phyloP scores from a whole-genome alignment of 2,797 vertebrate genomes.

The Cryptoblepharus egeriae region DNA sequence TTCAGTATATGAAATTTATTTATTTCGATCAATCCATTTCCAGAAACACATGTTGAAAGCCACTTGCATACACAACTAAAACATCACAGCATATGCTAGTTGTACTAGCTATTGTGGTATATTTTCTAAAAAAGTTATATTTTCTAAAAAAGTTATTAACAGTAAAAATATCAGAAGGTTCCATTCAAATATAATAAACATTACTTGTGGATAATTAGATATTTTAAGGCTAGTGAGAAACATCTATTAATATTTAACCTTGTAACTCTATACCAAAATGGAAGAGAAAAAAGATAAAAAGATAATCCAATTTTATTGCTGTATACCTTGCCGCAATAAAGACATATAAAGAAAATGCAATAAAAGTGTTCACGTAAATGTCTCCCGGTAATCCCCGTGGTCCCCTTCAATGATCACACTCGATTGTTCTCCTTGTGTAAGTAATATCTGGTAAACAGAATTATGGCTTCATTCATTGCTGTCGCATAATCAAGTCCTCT shows the following conservation, averaged over 20 bases:
- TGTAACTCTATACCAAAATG: constrained; percentile 49
- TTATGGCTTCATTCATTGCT: constrained; percentile 65
- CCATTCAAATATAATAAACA: constrained; percentile 12
- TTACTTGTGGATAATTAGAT: constrained; percentile 31
- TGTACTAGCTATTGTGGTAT: neutral
- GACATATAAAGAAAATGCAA: constrained; percentile 58
- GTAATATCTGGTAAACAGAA: constrained; percentile 66
- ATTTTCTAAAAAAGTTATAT: neutral
- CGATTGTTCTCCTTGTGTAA: constrained; percentile 56
- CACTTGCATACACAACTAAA: neutral
- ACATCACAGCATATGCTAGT: neutral
- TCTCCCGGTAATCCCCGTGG: constrained; percentile 55
- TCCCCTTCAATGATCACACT: constrained; percentile 54
- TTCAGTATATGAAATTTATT: too few relatives aligned
- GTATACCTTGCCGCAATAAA: constrained; percentile 53
- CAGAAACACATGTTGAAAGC: neutral
- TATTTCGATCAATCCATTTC: neutral
- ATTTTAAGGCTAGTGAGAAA: constrained; percentile 21
- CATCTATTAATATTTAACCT: constrained; percentile 44
- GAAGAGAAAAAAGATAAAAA: constrained; percentile 48
- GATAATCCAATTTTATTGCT: constrained; percentile 55
- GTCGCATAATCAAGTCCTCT: constrained; percentile 61
- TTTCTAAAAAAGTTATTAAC: neutral
- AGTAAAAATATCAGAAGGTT: neutral
- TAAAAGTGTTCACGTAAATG: constrained; percentile 64